These are phyloP conservation scores for Leucophora obtusa DNA, from an alignment of 2,888 invertebrate species.

Conservation along the genomic window DNA sequence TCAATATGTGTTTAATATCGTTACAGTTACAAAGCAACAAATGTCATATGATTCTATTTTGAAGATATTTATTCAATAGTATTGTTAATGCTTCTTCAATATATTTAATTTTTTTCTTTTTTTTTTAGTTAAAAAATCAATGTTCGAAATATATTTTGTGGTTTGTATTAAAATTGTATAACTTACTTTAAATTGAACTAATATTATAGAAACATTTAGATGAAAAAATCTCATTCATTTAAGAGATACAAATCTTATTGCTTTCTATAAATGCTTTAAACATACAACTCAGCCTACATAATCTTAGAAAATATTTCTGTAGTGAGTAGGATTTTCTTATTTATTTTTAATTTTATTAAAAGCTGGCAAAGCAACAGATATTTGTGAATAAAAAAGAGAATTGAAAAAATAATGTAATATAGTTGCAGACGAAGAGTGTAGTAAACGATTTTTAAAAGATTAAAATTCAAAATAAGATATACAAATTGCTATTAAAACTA, in stretches of 20 bases:
- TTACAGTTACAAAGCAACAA: not conserved
- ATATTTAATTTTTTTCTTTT: not conserved
- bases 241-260: conserved; percentile 55
- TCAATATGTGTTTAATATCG: not conserved
- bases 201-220: not conserved
- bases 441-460: conserved; percentile 43
- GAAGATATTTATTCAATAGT: not conserved
- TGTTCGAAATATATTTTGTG: not conserved
- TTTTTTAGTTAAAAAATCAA: not conserved
- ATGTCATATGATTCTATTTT: conserved; percentile 7
- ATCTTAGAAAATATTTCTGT: conserved; percentile 52
- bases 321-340: conserved; percentile 61
- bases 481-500: too few species aligned
- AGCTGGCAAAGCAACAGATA: conserved; percentile 61
- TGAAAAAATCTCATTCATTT: conserved; percentile 59
- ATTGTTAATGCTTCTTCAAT: not conserved
- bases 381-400: conserved; percentile 16
- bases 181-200: not conserved
- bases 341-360: conserved; percentile 64
- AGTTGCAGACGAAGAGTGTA: not conserved
- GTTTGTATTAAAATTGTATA: not conserved
- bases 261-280: not conserved
- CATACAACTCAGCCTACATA: conserved; percentile 53
- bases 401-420: conserved; percentile 22
- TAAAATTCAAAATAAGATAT: conserved; percentile 1